Evolutionary conservation across 2,113 vertebrate genomes (phyloP), one percentile per base, ranked within the genome.

Genomic region (Pluvianellus socialis): DNA sequence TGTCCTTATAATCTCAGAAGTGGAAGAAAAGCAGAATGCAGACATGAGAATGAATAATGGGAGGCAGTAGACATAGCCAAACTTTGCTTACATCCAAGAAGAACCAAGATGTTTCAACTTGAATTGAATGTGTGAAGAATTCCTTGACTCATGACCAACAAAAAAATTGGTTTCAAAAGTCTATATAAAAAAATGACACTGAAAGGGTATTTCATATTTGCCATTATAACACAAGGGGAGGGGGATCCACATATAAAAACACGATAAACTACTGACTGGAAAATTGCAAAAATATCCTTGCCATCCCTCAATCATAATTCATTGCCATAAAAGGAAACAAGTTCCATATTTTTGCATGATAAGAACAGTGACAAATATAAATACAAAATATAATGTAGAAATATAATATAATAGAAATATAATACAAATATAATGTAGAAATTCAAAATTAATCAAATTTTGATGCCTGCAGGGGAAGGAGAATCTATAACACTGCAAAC

Each of bases 361-460:
- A 86, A 87, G 52, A 49, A 67, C 9, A 82, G 45, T 80, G 81
- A 94, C 40, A 95, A 93, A 96, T 80, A 79, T 59, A 96, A 96
- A 86, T 75, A 92, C 7, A n/a, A n/a, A n/a, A n/a, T n/a, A n/a
- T n/a, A n/a, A n/a, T n/a, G n/a, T n/a, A n/a, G n/a, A n/a, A n/a
- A n/a, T n/a, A n/a, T n/a, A n/a, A n/a, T n/a, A n/a, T n/a, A n/a
- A n/a, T n/a, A n/a, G n/a, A n/a, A n/a, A n/a, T n/a, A n/a, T n/a
- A n/a, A n/a, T n/a, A n/a, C n/a, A n/a, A n/a, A n/a, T n/a, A n/a
- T n/a, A n/a, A 49, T 74, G 72, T 35, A 97, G 79, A 94, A 97
- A 65, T 93, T 88, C 53, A 82, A 94, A 97, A 96, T 95, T 94
- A 86, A 96, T 94, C 63, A 93, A 89, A 91, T 82, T 70, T 82